Evolutionary conservation across 2,888 invertebrate species (phyloP).

Genomic region (Ecliptopera silaceata): DNA sequence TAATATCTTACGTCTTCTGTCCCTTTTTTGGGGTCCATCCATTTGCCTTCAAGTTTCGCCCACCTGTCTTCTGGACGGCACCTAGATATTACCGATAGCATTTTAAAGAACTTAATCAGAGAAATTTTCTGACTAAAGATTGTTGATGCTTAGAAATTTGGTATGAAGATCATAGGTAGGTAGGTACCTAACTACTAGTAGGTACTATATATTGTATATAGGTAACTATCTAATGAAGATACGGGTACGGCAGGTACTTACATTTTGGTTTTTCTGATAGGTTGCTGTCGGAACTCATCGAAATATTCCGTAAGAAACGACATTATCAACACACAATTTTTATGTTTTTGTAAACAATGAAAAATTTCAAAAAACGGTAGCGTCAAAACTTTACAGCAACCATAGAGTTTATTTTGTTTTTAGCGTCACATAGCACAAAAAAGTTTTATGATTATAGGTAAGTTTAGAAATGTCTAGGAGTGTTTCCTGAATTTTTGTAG

Average conservation of each 20-base stretch:
- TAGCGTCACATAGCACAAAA: no score
- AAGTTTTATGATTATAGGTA: no score
- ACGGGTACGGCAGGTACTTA: slow-evolving; percentile 46
- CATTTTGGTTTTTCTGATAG: slow-evolving; percentile 70
- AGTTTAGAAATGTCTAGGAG: no score
- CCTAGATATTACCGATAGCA: slow-evolving; percentile 51
- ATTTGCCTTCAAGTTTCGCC: slow-evolving; percentile 68
- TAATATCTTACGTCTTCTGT: slow-evolving; percentile 58
- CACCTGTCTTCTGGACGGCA: slow-evolving; percentile 70
- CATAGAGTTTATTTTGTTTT: slow-evolving; percentile 1
- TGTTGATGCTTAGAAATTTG: no score
- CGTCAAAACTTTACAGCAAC: not conserved
- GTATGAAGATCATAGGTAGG: no score
- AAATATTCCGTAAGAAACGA: slow-evolving; percentile 79
- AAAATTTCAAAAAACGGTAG: slow-evolving; percentile 3
- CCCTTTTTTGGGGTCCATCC: slow-evolving; percentile 69
- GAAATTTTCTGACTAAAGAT: no score
- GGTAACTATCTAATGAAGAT: no score
- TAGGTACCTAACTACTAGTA: no score
- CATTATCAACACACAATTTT: slow-evolving; percentile 49
- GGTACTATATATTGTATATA: no score
- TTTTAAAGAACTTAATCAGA: no score
- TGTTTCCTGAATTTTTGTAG: not conserved
- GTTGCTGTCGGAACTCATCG: slow-evolving; percentile 70
- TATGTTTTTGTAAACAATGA: slow-evolving; percentile 8